Evolutionary conservation across 2,797 vertebrate species (phyloP).

Genomic region (Tinamus major): DNA sequence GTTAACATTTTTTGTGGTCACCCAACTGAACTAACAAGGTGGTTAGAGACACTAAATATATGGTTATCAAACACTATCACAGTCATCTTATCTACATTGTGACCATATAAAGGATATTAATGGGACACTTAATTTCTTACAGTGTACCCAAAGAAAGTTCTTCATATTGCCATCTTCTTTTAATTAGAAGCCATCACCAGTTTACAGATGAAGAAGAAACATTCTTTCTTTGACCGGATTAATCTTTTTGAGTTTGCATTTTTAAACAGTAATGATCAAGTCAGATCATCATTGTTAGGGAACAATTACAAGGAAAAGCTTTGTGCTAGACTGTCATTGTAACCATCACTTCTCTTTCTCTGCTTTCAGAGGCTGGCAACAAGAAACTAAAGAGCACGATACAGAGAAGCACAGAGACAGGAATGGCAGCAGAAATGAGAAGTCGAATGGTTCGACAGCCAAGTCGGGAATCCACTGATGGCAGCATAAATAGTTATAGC

Average conservation of each 20-base stretch:
- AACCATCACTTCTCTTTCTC: not conserved
- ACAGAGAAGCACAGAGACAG: slow-evolving; percentile 96
- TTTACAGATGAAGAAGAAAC: not conserved
- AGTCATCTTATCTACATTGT: not conserved
- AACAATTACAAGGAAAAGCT: not conserved
- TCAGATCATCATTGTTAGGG: not conserved
- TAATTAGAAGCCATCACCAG: not conserved
- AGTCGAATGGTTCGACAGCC: slow-evolving; percentile 94
- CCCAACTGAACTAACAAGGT: not conserved
- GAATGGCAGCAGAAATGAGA: slow-evolving; percentile 95
- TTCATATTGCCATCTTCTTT: not conserved
- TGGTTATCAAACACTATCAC: not conserved
- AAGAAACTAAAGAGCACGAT: slow-evolving; percentile 97
- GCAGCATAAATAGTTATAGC: slow-evolving; percentile 97
- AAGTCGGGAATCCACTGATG: slow-evolving; percentile 94
- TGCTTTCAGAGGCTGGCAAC: slow-evolving; percentile 87
- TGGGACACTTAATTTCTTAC: not conserved
- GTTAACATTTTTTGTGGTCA: not conserved
- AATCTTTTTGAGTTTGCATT: not conserved
- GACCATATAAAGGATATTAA: not conserved
- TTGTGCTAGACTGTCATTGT: not conserved
- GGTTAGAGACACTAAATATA: fast-evolving
- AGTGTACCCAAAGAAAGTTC: not conserved
- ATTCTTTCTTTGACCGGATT: not conserved
- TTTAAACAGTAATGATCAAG: not conserved